Evolutionary conservation across 35 echinoderm and acorn worm species (phyloP), one percentile per base, ranked within the genome.

Genomic region (Apostichopus parvimensis): DNA sequence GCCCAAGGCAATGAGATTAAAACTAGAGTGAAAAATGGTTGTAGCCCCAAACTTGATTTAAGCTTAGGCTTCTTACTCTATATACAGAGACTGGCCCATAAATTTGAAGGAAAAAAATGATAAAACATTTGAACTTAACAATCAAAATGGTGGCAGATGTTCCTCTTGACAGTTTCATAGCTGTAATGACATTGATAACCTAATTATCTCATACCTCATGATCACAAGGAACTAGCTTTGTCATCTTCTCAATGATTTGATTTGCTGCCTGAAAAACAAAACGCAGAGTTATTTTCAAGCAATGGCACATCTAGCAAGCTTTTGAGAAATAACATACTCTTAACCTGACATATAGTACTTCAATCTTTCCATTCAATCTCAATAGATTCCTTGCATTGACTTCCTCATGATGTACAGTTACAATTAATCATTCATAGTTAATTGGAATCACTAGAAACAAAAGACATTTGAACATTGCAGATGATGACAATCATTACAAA

Each of bases 241-340:
- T 93, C 77, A 98, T 92, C 82, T 93, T 98, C 87, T 98, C 97
- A 24, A 98, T 98, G 53, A 98, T 98, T 75, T 98, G 97, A 89
- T 87, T 86, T 73, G 95, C 79, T 82, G 91, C 76, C 97, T 98
- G 91, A 78, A 82, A 45, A 45, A 45, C 34, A 45, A 45, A 45
- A 45, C 3, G 34, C 34, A 45, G 34, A 45, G 34, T 4, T 45
- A 45, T 45, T 45, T 45, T 45, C 34, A 45, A 45, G 34, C 34
- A 45, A 45, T 45, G 34, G 34, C 34, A 45, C 34, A 45, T 45
- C 34, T 45, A 45, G 34, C 34, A 45, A 45, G 34, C 34, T 45
- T 45, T 45, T 45, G 34, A 45, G 34, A 45, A 45, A 45, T 45
- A 45, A 45, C 34, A 45, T 4, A 45, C 34, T 45, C 1, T 45